These are phyloP conservation scores for Heliothis virescens DNA, from an alignment of 1,140 invertebrate genomes.

Conservation along the genomic window DNA sequence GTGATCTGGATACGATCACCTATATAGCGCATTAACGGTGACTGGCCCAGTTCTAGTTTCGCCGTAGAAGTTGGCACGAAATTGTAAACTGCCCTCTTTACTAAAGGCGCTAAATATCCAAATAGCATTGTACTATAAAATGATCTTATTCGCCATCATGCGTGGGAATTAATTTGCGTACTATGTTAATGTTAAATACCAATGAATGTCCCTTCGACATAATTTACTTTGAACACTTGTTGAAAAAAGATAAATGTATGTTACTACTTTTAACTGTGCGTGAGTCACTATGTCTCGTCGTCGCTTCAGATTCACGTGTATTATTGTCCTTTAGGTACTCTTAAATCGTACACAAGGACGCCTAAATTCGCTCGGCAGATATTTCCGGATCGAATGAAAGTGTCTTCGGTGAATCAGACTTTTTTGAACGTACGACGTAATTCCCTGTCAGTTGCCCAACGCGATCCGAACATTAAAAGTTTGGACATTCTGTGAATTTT, in stretches of 20 bases:
- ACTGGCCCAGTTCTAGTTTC: slow-evolving; percentile 80
- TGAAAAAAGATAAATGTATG: slow-evolving; percentile 51
- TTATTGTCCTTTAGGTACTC: slow-evolving; percentile 80
- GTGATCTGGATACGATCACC: slow-evolving; percentile 82
- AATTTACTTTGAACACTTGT: slow-evolving; percentile 46
- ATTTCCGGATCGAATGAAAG: slow-evolving; percentile 82
- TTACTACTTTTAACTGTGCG: slow-evolving; percentile 51
- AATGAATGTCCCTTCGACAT: not conserved
- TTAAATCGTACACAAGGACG: slow-evolving; percentile 81
- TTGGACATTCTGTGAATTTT: slow-evolving; percentile 75
- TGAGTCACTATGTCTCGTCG: slow-evolving; percentile 69
- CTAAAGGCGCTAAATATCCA: slow-evolving; percentile 71
- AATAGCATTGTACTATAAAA: slow-evolving; percentile 51
- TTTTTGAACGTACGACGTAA: slow-evolving; percentile 78
- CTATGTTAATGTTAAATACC: not conserved
- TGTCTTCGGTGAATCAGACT: slow-evolving; percentile 80
- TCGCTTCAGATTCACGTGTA: slow-evolving; percentile 59
- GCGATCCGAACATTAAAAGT: slow-evolving; percentile 75
- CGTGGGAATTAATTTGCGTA: not conserved
- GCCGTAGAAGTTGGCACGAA: slow-evolving; percentile 81
- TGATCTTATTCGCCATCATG: slow-evolving; percentile 41
- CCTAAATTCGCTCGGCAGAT: slow-evolving; percentile 77
- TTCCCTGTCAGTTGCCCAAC: slow-evolving; percentile 71
- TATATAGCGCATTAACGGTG: slow-evolving; percentile 76
- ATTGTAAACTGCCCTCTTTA: slow-evolving; percentile 85